phyloP scores from a whole-genome alignment of 2,888 invertebrate species.

The Nebria salina region DNA sequence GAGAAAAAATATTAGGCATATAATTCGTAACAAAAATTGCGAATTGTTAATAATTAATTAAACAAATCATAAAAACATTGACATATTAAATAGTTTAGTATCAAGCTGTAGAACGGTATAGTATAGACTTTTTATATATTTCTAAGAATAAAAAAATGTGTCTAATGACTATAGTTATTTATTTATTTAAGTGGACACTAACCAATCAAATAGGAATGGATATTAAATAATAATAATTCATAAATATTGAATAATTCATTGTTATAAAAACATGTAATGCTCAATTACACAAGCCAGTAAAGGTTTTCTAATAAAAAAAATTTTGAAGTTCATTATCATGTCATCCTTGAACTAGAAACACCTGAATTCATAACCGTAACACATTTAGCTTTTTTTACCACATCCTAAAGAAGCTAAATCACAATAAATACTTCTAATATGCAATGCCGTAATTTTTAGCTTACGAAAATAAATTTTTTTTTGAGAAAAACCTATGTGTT shows the following conservation, averaged over 20 bases:
- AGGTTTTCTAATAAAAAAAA: constrained; percentile 4
- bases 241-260: neutral
- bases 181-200: neutral
- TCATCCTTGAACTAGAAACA: constrained; percentile 37
- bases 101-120: no score
- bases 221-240: neutral
- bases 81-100: no score
- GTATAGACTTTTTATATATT: no score
- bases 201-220: neutral
- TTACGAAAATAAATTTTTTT: no score
- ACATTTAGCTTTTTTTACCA: no score
- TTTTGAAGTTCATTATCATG: constrained; percentile 36
- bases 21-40: no score
- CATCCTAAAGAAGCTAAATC: neutral
- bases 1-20: no score
- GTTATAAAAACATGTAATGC: neutral
- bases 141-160: neutral
- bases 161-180: neutral
- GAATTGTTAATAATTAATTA: no score
- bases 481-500: no score
- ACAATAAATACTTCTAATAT: neutral
- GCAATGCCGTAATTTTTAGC: neutral
- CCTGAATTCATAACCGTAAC: neutral
- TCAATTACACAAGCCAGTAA: neutral
- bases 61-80: no score